These are phyloP conservation scores for Papilio xuthus DNA, from an alignment of 1,140 invertebrate genomes.

Conservation along the genomic window DNA sequence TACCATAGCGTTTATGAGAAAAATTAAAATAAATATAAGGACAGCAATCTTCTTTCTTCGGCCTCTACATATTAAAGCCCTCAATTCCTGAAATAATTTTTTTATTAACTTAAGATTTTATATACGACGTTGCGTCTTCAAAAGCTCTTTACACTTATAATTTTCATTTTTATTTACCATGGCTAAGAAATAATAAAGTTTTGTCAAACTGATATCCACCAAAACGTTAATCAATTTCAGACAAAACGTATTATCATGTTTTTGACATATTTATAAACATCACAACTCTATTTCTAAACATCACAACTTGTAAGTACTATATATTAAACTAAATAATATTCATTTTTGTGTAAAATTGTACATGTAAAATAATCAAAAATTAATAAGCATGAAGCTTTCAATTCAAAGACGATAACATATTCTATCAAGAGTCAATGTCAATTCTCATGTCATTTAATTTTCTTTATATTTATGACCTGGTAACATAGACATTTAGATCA, in stretches of 20 bases:
- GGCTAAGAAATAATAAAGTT: slow-evolving; percentile 4
- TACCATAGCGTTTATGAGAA: slow-evolving; percentile 70
- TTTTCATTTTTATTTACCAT: background rate
- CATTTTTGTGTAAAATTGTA: background rate
- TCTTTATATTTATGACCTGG: too few relatives aligned
- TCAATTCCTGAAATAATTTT: slow-evolving; percentile 58
- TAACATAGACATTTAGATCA: background rate
- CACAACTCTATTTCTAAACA: background rate
- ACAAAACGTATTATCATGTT: background rate
- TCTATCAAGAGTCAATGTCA: background rate
- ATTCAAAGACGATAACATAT: slow-evolving; percentile 1
- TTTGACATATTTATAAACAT: background rate
- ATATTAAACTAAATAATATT: background rate
- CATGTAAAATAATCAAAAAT: background rate
- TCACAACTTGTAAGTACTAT: background rate
- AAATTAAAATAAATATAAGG: slow-evolving; percentile 60
- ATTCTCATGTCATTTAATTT: background rate
- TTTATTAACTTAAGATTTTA: slow-evolving; percentile 22
- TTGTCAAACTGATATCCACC: background rate
- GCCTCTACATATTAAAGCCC: slow-evolving; percentile 65
- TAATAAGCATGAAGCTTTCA: background rate
- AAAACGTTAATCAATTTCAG: background rate
- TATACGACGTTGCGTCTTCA: background rate
- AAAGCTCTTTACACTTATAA: background rate
- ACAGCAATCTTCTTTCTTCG: slow-evolving; percentile 68